Percentiles rank a stretch among this genome's conserved stretches.
Conservation (phyloP, 2,888 invertebrate species). For the Euzophera pinguis region DNA sequence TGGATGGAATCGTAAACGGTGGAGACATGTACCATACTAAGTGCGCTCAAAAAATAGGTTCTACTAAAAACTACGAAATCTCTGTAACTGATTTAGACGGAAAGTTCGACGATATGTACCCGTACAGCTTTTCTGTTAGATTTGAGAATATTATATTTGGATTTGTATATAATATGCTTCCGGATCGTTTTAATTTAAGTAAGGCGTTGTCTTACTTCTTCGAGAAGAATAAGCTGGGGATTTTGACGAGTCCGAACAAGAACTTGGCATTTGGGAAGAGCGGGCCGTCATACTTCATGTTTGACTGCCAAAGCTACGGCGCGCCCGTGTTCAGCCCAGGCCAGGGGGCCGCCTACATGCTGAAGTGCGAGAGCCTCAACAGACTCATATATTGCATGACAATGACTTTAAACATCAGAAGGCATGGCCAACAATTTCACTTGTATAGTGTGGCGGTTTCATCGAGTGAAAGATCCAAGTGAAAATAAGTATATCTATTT, state of each 20-base stretch:
- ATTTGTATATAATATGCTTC: slow-evolving; percentile 78
- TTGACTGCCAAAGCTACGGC: slow-evolving; percentile 82
- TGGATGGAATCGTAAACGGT: slow-evolving; percentile 81
- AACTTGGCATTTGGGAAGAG: slow-evolving; percentile 76
- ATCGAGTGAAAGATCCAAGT: slow-evolving; percentile 50
- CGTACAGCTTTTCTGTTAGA: slow-evolving; percentile 78
- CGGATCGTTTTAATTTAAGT: slow-evolving; percentile 81
- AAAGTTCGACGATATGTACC: slow-evolving; percentile 76
- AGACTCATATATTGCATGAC: slow-evolving; percentile 82
- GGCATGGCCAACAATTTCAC: slow-evolving; percentile 76
- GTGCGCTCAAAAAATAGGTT: slow-evolving; percentile 62
- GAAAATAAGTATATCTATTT: slow-evolving; percentile 26
- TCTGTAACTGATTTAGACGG: slow-evolving; percentile 75
- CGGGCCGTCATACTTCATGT: slow-evolving; percentile 82
- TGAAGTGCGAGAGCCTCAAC: slow-evolving; percentile 80
- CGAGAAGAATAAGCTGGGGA: slow-evolving; percentile 70
- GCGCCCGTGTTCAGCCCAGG: slow-evolving; percentile 80
- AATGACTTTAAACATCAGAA: slow-evolving; percentile 78
- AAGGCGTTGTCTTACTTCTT: slow-evolving; percentile 82
- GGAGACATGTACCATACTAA: slow-evolving; percentile 80
- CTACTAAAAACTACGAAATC: slow-evolving; percentile 77
- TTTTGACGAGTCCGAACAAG: slow-evolving; percentile 75
- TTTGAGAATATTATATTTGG: slow-evolving; percentile 80
- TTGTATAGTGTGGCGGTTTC: slow-evolving; percentile 54
- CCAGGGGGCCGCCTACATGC: slow-evolving; percentile 79